Conservation (phyloP, 2,888 invertebrate genomes). For the Trissolcus brochymenae region DNA sequence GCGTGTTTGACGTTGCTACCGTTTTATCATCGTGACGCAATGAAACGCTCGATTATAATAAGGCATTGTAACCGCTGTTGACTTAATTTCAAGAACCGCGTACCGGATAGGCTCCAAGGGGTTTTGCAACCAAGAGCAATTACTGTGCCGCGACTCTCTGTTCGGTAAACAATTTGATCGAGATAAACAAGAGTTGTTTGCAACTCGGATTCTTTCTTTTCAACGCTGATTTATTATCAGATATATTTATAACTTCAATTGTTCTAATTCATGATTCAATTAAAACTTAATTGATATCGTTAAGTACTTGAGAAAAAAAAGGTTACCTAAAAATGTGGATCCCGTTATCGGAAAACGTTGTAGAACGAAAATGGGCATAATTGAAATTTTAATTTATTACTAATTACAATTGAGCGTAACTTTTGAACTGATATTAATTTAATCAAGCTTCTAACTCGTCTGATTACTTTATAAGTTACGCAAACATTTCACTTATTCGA, state of each 20-base stretch:
- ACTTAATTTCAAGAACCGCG: slow-evolving; percentile 32
- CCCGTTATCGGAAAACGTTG: too few relatives aligned
- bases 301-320: too few relatives aligned
- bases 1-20: slow-evolving; percentile 36
- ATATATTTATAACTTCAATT: too few relatives aligned
- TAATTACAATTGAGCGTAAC: neutral
- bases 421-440: neutral
- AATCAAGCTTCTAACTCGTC: slow-evolving; percentile 5
- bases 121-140: slow-evolving; percentile 25
- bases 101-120: slow-evolving; percentile 6
- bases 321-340: too few relatives aligned
- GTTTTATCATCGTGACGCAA: slow-evolving; percentile 43
- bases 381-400: too few relatives aligned
- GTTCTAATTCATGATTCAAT: too few relatives aligned
- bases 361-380: too few relatives aligned
- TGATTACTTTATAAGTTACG: slow-evolving; percentile 26
- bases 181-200: slow-evolving; percentile 12
- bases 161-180: slow-evolving; percentile 26
- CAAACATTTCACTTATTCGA: slow-evolving; percentile 19
- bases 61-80: slow-evolving; percentile 24
- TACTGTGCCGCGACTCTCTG: slow-evolving; percentile 9
- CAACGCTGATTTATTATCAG: too few relatives aligned
- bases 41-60: slow-evolving; percentile 38
- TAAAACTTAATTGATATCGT: too few relatives aligned
- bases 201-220: too few relatives aligned